Evolutionary conservation across 2,113 vertebrate species (phyloP).

Genomic region (Patagioenas fasciata): DNA sequence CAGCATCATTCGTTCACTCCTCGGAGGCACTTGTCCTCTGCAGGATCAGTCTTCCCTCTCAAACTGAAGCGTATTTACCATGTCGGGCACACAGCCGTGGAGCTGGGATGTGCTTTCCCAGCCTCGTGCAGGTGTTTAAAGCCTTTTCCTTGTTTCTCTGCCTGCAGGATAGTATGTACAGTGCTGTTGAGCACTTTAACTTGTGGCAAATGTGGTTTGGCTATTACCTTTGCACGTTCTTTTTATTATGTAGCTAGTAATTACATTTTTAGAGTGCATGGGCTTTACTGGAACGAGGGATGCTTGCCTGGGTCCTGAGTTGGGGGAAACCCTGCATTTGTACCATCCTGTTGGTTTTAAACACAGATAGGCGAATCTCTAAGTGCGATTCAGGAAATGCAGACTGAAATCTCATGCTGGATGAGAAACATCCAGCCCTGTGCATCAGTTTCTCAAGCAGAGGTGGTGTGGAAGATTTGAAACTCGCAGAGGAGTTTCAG

Average conservation of each 20-base stretch:
- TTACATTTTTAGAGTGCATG: accelerated
- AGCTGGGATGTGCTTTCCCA: background rate
- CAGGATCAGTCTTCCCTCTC: background rate
- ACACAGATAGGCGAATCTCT: background rate
- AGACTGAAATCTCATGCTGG: background rate
- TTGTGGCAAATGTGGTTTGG: background rate
- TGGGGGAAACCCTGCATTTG: background rate
- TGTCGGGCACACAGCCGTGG: background rate
- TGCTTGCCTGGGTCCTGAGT: background rate
- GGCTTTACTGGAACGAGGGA: background rate
- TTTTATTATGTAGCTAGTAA: background rate
- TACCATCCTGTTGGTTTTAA: background rate
- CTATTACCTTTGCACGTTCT: background rate
- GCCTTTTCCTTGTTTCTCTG: background rate
- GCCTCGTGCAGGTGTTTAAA: background rate
- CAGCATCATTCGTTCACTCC: background rate
- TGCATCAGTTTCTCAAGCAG: background rate
- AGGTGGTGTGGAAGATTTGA: background rate
- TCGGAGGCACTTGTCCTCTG: background rate
- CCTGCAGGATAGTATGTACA: background rate
- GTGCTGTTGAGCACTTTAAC: background rate
- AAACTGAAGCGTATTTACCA: accelerated
- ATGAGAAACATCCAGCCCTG: background rate
- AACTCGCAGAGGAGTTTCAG: background rate
- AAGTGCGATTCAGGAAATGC: background rate